Percentiles rank a stretch among this genome's conserved stretches.
These are phyloP conservation scores for Acronicta psi DNA, from an alignment of 2,888 invertebrate genomes.

Conservation along the genomic window DNA sequence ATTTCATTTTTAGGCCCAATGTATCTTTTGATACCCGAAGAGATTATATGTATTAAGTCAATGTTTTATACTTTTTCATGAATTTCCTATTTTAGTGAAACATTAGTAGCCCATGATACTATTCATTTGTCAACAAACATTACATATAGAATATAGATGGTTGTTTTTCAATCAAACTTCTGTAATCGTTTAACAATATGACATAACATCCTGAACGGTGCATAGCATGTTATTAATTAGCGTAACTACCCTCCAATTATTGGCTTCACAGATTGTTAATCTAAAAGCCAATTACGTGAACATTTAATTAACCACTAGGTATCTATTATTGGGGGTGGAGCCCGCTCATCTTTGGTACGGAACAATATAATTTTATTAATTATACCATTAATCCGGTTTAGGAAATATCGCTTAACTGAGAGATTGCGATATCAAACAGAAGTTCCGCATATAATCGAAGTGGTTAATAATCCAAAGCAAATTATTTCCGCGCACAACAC, in stretches of 20 bases:
- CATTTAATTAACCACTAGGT: conserved; percentile 1
- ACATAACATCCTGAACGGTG: too few species aligned
- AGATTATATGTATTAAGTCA: too few species aligned
- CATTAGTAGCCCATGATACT: too few species aligned
- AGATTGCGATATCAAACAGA: too few species aligned
- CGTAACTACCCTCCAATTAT: not conserved
- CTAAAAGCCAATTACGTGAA: not conserved
- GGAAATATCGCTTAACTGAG: not conserved
- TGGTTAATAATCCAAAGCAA: too few species aligned
- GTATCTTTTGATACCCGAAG: too few species aligned
- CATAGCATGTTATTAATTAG: not conserved
- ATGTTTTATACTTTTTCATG: too few species aligned
- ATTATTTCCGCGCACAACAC: not conserved
- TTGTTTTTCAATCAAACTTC: not conserved
- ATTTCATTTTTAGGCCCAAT: too few species aligned
- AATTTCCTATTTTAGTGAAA: too few species aligned
- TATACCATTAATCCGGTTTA: not conserved
- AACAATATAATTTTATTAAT: conserved; percentile 1
- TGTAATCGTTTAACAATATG: not conserved
- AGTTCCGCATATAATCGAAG: too few species aligned
- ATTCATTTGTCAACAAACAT: not conserved
- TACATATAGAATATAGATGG: not conserved
- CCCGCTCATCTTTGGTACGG: not conserved
- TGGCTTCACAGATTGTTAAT: not conserved
- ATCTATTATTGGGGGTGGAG: not conserved